Base-by-base conservation (phyloP, 2,888 invertebrate genomes). In the Molanna angustata region DNA sequence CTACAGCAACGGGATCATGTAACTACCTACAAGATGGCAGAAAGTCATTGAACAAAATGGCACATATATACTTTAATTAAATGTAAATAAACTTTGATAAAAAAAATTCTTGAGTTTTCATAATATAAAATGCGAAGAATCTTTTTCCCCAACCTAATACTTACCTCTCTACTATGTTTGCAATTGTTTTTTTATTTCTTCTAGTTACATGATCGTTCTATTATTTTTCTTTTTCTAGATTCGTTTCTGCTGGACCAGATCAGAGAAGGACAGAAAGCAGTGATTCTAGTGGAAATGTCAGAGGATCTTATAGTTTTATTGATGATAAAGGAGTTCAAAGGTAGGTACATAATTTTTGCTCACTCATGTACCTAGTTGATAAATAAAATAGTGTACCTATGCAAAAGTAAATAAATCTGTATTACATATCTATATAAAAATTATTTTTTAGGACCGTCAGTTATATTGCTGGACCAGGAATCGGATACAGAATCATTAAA, bases 401-500 rank as follows among this genome's bases (percentile, higher is more conserved):
- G 11, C n/a, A 42, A 7, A 20, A 19, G 16, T 45, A 3, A n/a
- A 31, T 45, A 4, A 14, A 31, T 21, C 20, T 19, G 3, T 42
- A 3, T 42, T 42, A 9, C 9, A 40, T n/a, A 40, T 14, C 31
- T 9, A 44, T 9, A n/a, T n/a, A n/a, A n/a, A n/a, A n/a, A n/a
- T n/a, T n/a, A n/a, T n/a, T 1, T 22, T 9, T 22, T 64, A 76
- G 82, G 59, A 85, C 88, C 0, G 88, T 88, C 1, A 84, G 88
- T 67, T 89, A 89, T 66, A 87, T 85, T 60, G 88, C 88, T 0
- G 88, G 89, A 0, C 87, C 89, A 0, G 85, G 83, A 11, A 88
- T 88, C 41, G 89, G 89, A 1, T 89, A 88, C 64, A 77, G 87
- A 37, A 83, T 88, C 2, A 73, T 88, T 7, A 83, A 87, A 66